phyloP scores from a whole-genome alignment of 2,888 invertebrate species.

The Volucella inflata region DNA sequence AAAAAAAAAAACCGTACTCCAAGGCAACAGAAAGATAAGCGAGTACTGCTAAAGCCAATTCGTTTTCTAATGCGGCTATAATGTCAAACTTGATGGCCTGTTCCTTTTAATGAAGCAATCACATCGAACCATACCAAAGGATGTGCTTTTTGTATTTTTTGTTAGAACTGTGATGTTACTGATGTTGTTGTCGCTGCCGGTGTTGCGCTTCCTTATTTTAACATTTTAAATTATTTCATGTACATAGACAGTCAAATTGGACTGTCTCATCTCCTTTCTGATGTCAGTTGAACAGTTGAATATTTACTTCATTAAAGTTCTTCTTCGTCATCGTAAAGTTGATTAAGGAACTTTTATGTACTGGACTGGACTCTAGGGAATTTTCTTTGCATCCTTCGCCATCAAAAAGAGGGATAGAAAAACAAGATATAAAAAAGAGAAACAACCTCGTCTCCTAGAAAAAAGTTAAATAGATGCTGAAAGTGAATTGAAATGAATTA shows the following conservation, averaged over 20 bases:
- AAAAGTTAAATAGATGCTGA: conserved; percentile 68
- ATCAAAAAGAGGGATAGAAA: background rate
- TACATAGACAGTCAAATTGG: conserved; percentile 24
- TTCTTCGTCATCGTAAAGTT: conserved; percentile 43
- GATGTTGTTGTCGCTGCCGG: too few relatives aligned
- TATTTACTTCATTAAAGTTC: conserved; percentile 69
- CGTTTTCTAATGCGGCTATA: background rate
- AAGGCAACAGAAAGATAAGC: background rate
- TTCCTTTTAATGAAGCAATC: conserved; percentile 37
- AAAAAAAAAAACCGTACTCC: too few relatives aligned
- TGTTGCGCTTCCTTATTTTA: conserved; percentile 6
- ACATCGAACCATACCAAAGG: background rate
- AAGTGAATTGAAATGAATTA: conserved; percentile 59
- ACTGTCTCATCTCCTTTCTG: conserved; percentile 20
- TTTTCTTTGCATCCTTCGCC: conserved; percentile 7
- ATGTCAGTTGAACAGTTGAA: conserved; percentile 41
- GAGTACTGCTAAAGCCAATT: background rate
- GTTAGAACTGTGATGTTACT: conserved; percentile 1
- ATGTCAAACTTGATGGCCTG: conserved; percentile 27
- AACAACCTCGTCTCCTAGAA: background rate
- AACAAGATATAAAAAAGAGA: background rate
- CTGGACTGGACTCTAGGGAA: conserved; percentile 24
- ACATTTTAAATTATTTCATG: conserved; percentile 47
- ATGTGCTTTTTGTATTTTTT: background rate
- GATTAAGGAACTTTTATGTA: conserved; percentile 67